Evolutionary conservation across 2,797 vertebrate species (phyloP).

Genomic region (Taenioides sp.): DNA sequence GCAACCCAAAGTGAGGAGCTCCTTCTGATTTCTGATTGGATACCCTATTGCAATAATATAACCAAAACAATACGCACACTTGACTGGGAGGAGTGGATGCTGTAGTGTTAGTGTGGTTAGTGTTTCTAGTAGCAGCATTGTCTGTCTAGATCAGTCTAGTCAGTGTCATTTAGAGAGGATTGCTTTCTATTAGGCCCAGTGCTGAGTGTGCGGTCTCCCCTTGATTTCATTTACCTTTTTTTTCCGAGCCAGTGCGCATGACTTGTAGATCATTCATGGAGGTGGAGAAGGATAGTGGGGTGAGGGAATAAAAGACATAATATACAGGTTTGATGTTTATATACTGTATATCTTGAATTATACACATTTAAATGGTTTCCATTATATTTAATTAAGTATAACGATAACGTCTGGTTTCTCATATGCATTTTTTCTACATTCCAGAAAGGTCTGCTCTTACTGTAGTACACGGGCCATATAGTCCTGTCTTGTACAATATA

Average conservation of each 20-base stretch:
- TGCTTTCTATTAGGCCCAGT: slow-evolving; percentile 5
- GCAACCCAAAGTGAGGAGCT: not conserved
- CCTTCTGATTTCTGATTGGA: not conserved
- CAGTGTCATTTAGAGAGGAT: slow-evolving; percentile 10
- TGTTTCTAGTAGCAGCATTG: not conserved
- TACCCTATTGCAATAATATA: not conserved
- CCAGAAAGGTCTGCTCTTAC: too few relatives aligned
- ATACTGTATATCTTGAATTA: too few relatives aligned
- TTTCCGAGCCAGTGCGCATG: slow-evolving; percentile 25
- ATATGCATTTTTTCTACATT: too few relatives aligned
- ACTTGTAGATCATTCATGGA: slow-evolving; percentile 21
- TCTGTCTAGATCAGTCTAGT: not conserved
- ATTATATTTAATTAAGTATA: too few relatives aligned
- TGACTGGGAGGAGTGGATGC: not conserved
- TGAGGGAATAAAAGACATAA: not conserved
- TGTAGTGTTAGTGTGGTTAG: not conserved
- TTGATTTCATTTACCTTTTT: slow-evolving; percentile 28
- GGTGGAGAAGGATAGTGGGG: slow-evolving; percentile 1
- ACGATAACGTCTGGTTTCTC: too few relatives aligned
- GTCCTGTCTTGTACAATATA: too few relatives aligned
- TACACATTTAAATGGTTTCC: too few relatives aligned
- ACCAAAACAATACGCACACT: not conserved
- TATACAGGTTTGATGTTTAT: not conserved
- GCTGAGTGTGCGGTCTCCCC: slow-evolving; percentile 17
- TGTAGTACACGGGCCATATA: too few relatives aligned